Evolutionary conservation across 1,140 invertebrate species (phyloP).

Genomic region (Tetramorium parvispinum): DNA sequence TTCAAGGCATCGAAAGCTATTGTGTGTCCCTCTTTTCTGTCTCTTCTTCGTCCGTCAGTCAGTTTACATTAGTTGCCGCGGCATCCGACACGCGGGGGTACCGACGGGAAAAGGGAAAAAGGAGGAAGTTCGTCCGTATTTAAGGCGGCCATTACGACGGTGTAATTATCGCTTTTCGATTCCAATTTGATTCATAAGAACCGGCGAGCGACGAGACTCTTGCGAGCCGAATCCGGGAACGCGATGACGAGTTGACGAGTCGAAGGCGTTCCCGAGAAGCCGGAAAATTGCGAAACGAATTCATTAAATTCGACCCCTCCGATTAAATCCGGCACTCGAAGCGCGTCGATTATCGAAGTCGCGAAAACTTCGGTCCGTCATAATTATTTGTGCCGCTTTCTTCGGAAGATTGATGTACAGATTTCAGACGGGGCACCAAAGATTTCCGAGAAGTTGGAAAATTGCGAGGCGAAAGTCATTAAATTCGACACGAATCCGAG

Average conservation of each 20-base stretch:
- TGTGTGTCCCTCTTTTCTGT: constrained; percentile 75
- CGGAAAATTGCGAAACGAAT: constrained; percentile 60
- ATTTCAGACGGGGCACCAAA: neutral
- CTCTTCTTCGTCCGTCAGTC: constrained; percentile 76
- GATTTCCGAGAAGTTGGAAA: neutral
- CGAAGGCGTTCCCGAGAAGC: constrained; percentile 28
- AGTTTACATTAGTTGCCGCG: constrained; percentile 79
- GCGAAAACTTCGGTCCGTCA: constrained; percentile 46
- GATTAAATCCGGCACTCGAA: constrained; percentile 51
- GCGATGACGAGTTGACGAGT: constrained; percentile 28
- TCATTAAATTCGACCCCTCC: constrained; percentile 54
- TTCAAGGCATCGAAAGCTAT: constrained; percentile 80
- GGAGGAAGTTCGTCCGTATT: constrained; percentile 71
- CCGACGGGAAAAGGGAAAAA: constrained; percentile 5
- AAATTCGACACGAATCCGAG: constrained; percentile 5
- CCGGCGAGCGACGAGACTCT: constrained; percentile 29
- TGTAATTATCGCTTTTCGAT: constrained; percentile 81
- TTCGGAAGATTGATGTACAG: constrained; percentile 23
- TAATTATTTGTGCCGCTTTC: constrained; percentile 50
- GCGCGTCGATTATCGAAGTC: constrained; percentile 51
- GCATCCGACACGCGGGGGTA: constrained; percentile 7
- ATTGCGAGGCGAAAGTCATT: constrained; percentile 19
- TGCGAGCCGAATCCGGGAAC: constrained; percentile 27
- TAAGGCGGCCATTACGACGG: constrained; percentile 79
- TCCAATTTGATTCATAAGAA: constrained; percentile 75